Base-by-base conservation (phyloP, 2,797 vertebrate genomes). In the Rhinatrema bivittatum region DNA sequence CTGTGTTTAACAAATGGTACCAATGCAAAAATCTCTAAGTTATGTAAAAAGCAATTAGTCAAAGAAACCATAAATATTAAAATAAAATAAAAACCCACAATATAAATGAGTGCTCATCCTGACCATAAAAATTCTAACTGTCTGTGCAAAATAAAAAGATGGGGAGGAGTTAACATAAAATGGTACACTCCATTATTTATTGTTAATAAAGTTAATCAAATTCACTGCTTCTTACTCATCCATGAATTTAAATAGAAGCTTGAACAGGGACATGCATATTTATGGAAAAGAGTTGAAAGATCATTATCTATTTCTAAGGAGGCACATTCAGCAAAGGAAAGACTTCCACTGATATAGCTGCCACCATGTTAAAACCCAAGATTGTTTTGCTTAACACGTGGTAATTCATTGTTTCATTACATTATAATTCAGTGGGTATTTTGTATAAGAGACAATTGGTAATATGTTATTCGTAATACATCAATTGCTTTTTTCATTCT, bases 31-130 rank as follows among this genome's bases (percentile, higher is more conserved):
- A 60, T 56, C 64, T 78, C 59, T 66, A 76, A 71, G 65, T 74
- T 69, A 56, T 62, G 55, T 62, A 82, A 76, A 64, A 72, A 69
- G 68, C 72, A 82, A 83, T 82, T 81, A 84, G 76, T 78, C 66
- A 76, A 73, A 73, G 65, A 58, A 78, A 70, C 60, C 62, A 82
- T 81, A 83, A 82, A 81, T 78, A 82, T 69, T 66, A 78, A 67
- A 74, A 78, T 48, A 68, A 80, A 78, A 78, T 70, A n/a, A n/a
- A n/a, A n/a, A n/a, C n/a, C n/a, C n/a, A n/a, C n/a, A 65, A 58
- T 75, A 71, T 67, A 78, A 82, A 74, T 65, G 74, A 81, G 72
- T 67, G 61, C 71, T 74, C 73, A 61, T 52, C 72, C 66, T 76
- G 64, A 79, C 60, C 81, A 66, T 70, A 78, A 80, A 73, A 75